Evolutionary conservation across 2,113 vertebrate genomes (phyloP), one percentile per base, ranked within the genome.

Genomic region (Notarius quadriscutis): DNA sequence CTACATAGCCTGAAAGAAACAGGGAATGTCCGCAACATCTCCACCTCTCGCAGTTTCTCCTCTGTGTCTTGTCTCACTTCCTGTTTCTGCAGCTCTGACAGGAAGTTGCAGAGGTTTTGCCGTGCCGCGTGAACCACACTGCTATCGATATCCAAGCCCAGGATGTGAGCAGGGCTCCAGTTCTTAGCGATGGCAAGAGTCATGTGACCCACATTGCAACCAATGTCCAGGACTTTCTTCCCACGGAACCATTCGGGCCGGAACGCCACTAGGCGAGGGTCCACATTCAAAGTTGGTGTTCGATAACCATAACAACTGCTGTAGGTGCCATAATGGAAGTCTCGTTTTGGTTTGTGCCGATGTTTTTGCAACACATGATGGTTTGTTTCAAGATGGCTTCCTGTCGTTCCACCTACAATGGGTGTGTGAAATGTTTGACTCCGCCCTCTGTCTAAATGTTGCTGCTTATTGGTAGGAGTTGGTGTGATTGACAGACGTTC

Each of bases 151-250:
- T 99, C 97, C 92, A 99, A 63, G 11, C 97, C 97, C 81, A 97
- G 94, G 84, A 98, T 94, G 83, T 96, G 95, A 53, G 94, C 67
- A 0, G 97, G 97, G 11, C 91, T 87, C 93, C 96, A 96, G 30
- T 93, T 91, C 1, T 94, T 94, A 25, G 97, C 97, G 4, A 99
- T 89, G 18, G 93, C 92, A 2, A 98, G 92, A 0, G 97, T 96
- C 86, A 99, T 5, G 88, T 99, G 97, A 85, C 97, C 97, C 1
- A 96, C 92, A 10, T 96, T 97, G 25, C 97, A 97, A 7, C 97
- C 97, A 2, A 98, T 86, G 11, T 99, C 97, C 87, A 99, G 90
- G 41, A 97, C 95, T 0, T 91, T 93, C 60, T 96, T 96, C 27
- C 96, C 96, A 25, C 85, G 91, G 92, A 99, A 99, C 97, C 97